phyloP scores from a whole-genome alignment of 2,797 vertebrate species.

The Pristis pectinata region DNA sequence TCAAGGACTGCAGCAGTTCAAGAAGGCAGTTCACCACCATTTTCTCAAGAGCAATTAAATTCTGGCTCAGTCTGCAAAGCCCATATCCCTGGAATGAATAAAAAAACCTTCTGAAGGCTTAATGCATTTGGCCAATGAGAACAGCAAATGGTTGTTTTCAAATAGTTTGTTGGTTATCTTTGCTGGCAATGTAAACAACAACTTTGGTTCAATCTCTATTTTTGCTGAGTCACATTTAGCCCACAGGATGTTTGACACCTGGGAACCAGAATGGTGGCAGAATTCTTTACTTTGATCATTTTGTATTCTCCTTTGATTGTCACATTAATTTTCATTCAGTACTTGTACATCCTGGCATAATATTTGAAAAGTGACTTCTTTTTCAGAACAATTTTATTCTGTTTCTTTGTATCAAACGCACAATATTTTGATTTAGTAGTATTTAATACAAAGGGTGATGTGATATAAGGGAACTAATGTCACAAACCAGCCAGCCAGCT shows the following conservation, averaged over 20 bases:
- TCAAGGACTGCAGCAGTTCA: too few species aligned
- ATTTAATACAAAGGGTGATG: background rate
- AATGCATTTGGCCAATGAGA: background rate
- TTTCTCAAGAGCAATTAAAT: too few species aligned
- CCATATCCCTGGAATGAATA: too few species aligned
- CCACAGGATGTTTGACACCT: background rate
- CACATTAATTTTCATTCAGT: background rate
- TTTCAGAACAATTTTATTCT: background rate
- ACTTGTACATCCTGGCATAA: background rate
- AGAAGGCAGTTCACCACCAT: too few species aligned
- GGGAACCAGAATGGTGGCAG: background rate
- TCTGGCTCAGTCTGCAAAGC: too few species aligned
- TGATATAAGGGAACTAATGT: background rate
- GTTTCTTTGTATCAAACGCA: background rate
- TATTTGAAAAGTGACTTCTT: background rate
- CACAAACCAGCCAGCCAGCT: background rate
- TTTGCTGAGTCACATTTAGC: background rate
- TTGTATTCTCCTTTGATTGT: background rate
- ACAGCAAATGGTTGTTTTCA: background rate
- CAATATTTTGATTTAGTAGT: background rate
- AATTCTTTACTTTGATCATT: background rate
- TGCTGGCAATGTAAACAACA: background rate
- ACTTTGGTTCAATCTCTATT: background rate
- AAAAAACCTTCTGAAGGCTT: background rate
- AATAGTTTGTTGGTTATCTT: background rate